Conservation (phyloP, 1,140 invertebrate species). For the Galleria mellonella region DNA sequence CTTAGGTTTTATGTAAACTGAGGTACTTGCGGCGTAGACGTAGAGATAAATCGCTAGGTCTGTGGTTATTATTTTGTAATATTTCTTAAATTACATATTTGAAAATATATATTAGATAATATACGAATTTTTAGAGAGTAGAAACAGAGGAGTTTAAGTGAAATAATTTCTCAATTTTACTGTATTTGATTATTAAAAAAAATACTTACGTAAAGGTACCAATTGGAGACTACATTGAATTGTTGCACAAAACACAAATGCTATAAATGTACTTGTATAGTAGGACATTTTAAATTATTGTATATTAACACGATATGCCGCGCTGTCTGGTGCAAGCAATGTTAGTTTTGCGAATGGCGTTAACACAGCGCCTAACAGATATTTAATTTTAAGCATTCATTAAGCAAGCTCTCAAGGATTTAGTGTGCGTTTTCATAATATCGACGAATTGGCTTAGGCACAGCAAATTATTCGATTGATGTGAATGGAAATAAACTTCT, state of each 20-base stretch:
- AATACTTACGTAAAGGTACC: conserved; percentile 55
- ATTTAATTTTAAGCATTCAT: conserved; percentile 46
- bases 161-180: no score
- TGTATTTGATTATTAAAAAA: neutral
- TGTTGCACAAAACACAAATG: conserved; percentile 30
- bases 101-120: no score
- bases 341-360: conserved; percentile 34
- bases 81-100: no score
- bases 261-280: neutral
- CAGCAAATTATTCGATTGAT: no score
- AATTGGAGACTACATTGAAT: conserved; percentile 41
- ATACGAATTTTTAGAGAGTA: no score
- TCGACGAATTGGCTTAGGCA: no score
- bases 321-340: conserved; percentile 24
- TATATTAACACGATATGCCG: neutral
- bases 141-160: no score
- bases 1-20: no score
- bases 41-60: no score
- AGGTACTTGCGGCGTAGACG: no score
- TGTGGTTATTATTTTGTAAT: no score
- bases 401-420: conserved; percentile 47
- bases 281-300: conserved; percentile 14
- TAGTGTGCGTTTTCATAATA: conserved; percentile 15
- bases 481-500: no score
- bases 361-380: conserved; percentile 12